Evolutionary conservation across 1,140 invertebrate species (phyloP).

Genomic region (Meloidogyne chitwoodi): DNA sequence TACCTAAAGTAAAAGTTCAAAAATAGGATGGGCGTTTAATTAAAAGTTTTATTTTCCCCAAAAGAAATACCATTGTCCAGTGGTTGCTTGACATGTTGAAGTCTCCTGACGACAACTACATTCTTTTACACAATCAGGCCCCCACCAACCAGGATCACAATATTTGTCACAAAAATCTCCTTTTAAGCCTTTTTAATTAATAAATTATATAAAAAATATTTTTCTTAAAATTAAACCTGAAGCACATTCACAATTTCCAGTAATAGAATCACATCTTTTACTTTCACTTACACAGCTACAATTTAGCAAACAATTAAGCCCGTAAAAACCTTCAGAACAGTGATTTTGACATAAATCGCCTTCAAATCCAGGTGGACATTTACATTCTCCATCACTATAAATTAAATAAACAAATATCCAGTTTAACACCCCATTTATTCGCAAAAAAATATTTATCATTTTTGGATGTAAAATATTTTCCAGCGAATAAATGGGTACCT

Average conservation of each 20-base stretch:
- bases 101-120: slow-evolving; percentile 56
- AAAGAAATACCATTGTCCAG: slow-evolving; percentile 57
- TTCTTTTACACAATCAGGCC: slow-evolving; percentile 60
- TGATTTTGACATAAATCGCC: slow-evolving; percentile 44
- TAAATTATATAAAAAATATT: neutral
- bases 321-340: slow-evolving; percentile 62
- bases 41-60: too few species aligned
- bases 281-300: slow-evolving; percentile 45
- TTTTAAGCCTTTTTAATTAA: slow-evolving; percentile 38
- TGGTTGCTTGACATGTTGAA: slow-evolving; percentile 58
- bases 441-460: too few species aligned
- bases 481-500: too few species aligned
- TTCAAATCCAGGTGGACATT: slow-evolving; percentile 60
- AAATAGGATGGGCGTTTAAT: too few species aligned
- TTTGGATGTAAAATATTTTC: too few species aligned
- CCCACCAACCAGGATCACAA: slow-evolving; percentile 60
- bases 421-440: too few species aligned
- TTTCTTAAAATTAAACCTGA: slow-evolving; percentile 71
- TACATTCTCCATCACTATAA: slow-evolving; percentile 71
- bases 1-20: too few species aligned
- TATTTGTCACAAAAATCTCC: slow-evolving; percentile 69
- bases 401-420: neutral
- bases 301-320: slow-evolving; percentile 57
- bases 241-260: slow-evolving; percentile 80
- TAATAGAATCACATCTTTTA: slow-evolving; percentile 74